These are phyloP conservation scores for Urosaurus nigricauda DNA, from an alignment of 2,797 vertebrate genomes.

Conservation along the genomic window DNA sequence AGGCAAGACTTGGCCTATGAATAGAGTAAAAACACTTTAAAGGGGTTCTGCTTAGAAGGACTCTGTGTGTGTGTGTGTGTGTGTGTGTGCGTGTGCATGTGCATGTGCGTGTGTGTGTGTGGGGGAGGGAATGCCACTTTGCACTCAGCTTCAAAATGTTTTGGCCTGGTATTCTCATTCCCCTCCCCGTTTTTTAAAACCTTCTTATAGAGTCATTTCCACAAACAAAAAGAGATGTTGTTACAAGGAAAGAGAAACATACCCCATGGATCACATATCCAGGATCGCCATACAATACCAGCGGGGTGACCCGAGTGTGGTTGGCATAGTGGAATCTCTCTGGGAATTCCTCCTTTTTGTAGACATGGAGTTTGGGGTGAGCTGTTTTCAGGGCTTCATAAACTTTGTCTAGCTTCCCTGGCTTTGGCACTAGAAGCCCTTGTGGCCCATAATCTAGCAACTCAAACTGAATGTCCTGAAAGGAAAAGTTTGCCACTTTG, in stretches of 20 bases:
- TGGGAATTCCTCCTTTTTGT: constrained; percentile 90
- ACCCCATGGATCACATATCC: constrained; percentile 95
- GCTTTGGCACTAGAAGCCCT: constrained; percentile 89
- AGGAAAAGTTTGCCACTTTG: constrained; percentile 82
- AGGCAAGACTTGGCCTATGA: neutral
- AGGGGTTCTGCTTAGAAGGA: neutral
- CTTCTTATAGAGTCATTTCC: neutral
- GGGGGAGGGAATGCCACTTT: neutral
- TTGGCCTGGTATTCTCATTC: neutral
- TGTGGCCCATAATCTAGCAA: constrained; percentile 90
- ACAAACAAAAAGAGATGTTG: neutral
- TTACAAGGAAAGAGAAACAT: constrained; percentile 53
- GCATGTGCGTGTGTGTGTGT: no score
- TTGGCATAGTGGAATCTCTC: constrained; percentile 81
- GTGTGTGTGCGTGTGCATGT: no score
- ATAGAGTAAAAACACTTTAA: neutral
- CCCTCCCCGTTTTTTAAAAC: neutral
- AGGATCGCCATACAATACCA: constrained; percentile 84
- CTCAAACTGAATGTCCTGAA: constrained; percentile 87
- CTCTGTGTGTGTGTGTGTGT: no score
- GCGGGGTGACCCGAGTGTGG: constrained; percentile 84
- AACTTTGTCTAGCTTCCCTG: constrained; percentile 85
- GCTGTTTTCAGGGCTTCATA: constrained; percentile 83
- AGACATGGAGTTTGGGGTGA: constrained; percentile 89
- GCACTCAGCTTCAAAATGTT: neutral